A percentile compares a stretch with the other conserved stretches of the same genome.
These are phyloP conservation scores for Octomys mimax DNA, from an alignment of 2,797 vertebrate genomes.

Conservation along the genomic window DNA sequence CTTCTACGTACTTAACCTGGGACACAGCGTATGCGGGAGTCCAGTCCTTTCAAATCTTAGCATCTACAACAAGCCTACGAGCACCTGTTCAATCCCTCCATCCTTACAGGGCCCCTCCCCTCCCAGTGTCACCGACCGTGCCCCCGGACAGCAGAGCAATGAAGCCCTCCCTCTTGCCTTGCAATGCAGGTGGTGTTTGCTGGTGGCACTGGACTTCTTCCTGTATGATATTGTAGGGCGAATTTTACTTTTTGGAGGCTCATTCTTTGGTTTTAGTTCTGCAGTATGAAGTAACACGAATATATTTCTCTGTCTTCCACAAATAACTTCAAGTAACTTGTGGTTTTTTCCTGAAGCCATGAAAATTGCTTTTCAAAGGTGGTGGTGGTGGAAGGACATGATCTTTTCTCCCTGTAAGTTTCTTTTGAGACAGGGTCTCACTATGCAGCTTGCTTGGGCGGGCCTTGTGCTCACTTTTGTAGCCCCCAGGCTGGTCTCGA, in stretches of 20 bases:
- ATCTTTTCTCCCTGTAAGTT: not conserved
- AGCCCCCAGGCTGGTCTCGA: no score
- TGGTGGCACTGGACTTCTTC: not conserved
- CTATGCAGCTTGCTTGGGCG: no score
- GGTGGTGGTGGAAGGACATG: not conserved
- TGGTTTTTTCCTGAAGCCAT: not conserved
- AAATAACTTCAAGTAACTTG: not conserved
- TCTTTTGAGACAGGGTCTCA: no score
- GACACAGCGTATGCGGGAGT: not conserved
- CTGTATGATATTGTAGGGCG: not conserved
- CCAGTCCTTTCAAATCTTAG: slow-evolving; percentile 12
- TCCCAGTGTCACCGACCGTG: accelerated
- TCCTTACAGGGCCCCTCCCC: not conserved
- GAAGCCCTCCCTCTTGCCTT: not conserved
- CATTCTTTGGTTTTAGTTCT: not conserved
- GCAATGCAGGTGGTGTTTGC: not conserved
- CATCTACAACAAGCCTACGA: not conserved
- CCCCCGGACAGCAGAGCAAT: not conserved
- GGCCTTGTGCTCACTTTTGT: no score
- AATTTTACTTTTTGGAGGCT: not conserved
- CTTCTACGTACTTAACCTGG: not conserved
- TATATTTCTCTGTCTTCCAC: not conserved
- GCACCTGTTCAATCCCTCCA: not conserved
- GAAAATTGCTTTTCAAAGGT: not conserved
- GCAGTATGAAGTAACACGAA: not conserved